phyloP scores from a whole-genome alignment of 1,140 invertebrate genomes.

The Temnothorax nylanderi region DNA sequence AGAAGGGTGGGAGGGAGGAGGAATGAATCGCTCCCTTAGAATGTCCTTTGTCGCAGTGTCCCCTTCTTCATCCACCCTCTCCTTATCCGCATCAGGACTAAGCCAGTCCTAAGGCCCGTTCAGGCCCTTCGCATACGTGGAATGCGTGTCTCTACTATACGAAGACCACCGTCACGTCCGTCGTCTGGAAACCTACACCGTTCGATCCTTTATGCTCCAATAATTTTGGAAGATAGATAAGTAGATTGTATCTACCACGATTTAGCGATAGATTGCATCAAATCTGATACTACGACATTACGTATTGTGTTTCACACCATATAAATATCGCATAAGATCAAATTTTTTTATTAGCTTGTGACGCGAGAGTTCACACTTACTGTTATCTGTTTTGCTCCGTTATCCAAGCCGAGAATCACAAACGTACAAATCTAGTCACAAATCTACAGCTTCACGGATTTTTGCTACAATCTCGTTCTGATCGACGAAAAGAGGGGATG shows the following conservation, averaged over 20 bases:
- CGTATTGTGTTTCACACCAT: too few species aligned
- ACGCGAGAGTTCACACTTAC: constrained; percentile 76
- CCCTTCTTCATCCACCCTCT: constrained; percentile 57
- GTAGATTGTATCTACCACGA: neutral
- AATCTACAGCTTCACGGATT: constrained; percentile 67
- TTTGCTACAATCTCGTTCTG: constrained; percentile 79
- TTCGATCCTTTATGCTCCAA: constrained; percentile 21
- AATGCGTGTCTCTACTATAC: constrained; percentile 69
- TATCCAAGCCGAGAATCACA: constrained; percentile 75
- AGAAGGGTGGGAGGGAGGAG: constrained; percentile 13
- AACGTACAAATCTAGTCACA: constrained; percentile 56
- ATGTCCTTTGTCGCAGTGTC: constrained; percentile 81
- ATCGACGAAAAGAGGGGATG: constrained; percentile 13
- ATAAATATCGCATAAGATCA: constrained; percentile 16
- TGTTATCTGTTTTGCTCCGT: constrained; percentile 67
- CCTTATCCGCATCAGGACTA: constrained; percentile 46
- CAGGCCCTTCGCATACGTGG: constrained; percentile 70
- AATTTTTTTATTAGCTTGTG: constrained; percentile 2
- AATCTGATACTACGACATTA: neutral
- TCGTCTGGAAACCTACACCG: constrained; percentile 11
- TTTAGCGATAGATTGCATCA: neutral
- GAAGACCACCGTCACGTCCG: neutral
- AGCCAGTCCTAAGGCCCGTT: constrained; percentile 67
- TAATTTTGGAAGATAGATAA: neutral
- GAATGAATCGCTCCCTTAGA: constrained; percentile 75